Base-by-base conservation (phyloP, 2,888 invertebrate genomes). In the Rhyacophila evoluta region DNA sequence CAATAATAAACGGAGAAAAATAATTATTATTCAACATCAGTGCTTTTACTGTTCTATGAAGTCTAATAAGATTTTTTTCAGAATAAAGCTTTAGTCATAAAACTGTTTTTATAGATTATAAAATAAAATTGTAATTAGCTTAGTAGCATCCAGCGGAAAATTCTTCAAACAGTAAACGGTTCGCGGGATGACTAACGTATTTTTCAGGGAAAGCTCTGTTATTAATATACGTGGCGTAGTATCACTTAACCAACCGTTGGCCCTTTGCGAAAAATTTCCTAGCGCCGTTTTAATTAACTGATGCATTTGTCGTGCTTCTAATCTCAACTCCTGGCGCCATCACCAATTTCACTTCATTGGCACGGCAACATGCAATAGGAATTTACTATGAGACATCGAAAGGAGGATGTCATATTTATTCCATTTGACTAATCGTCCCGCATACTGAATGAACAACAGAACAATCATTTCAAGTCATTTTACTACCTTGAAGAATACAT, bases 231-330 rank as follows among this genome's bases (percentile, higher is more conserved):
- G 10, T 19, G 8, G 10, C 19, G 55, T 19, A 15, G 19, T 19
- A 12, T 25, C 15, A 19, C 55, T 5, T 5, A 19, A 19, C 8
- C 10, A 55, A 8, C 55, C 55, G 8, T 19, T 55, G 55, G 19
- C 55, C 15, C 29, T 33, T 33, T 33, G 29, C 29, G 19, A 55
- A 55, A 25, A 2, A 19, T 55, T 55, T 55, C 55, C 25, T 15
- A 19, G 10, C 25, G 55, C 25, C 55, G 19, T 55, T 55, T 77
- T 72, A 79, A 72, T 81, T 81, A 79, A 77, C 80, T 79, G 80
- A 79, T 79, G 74, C 81, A 78, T 80, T 81, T 78, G 29, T 72
- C 78, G 80, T 83, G 83, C 82, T 83, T 81, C 83, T 79, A 81
- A 83, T 73, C 69, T 79, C 73, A 71, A 67, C 67, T 27, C 19